Conservation (phyloP, 2,888 invertebrate species). For the Caenorhabditis afra region DNA sequence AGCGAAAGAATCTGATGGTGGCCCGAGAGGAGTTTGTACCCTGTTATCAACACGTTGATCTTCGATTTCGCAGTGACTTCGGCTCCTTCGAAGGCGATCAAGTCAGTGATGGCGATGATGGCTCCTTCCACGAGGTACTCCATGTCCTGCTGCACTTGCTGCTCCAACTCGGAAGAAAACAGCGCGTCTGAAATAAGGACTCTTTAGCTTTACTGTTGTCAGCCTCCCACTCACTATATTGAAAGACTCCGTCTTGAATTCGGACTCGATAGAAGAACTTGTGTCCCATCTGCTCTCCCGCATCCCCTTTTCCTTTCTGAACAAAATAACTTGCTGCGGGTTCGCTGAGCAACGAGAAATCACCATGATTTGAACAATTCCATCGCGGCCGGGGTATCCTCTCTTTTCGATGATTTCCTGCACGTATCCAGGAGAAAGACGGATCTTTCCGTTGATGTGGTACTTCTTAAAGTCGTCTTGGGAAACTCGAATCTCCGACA, state of each 20-base stretch:
- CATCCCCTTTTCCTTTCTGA: conserved; percentile 47
- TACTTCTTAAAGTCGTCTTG: conserved; percentile 49
- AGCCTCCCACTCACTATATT: conserved; percentile 31
- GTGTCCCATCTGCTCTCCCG: conserved; percentile 18
- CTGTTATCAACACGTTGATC: conserved; percentile 42
- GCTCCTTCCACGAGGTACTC: conserved; percentile 45
- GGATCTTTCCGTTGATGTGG: conserved; percentile 49
- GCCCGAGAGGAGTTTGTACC: conserved; percentile 56
- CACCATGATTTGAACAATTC: conserved; percentile 52
- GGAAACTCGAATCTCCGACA: conserved; percentile 33
- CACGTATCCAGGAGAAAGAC: conserved; percentile 31
- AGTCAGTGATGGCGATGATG: conserved; percentile 40
- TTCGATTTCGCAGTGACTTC: conserved; percentile 26
- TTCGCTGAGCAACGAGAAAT: too few relatives aligned
- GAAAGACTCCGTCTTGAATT: conserved; percentile 43
- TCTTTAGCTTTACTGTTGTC: too few relatives aligned
- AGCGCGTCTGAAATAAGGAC: conserved; percentile 22
- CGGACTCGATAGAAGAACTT: conserved; percentile 37
- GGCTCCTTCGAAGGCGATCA: conserved; percentile 12
- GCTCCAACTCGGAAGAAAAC: conserved; percentile 17
- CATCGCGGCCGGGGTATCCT: conserved; percentile 48
- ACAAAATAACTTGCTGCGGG: too few relatives aligned
- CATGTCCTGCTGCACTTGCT: conserved; percentile 22
- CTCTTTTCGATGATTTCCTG: conserved; percentile 34
- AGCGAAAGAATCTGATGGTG: conserved; percentile 22